A percentile compares a stretch with the other conserved stretches of the same genome.
Conservation (phyloP, 1,140 invertebrate species). For the Gryllus bimaculatus region DNA sequence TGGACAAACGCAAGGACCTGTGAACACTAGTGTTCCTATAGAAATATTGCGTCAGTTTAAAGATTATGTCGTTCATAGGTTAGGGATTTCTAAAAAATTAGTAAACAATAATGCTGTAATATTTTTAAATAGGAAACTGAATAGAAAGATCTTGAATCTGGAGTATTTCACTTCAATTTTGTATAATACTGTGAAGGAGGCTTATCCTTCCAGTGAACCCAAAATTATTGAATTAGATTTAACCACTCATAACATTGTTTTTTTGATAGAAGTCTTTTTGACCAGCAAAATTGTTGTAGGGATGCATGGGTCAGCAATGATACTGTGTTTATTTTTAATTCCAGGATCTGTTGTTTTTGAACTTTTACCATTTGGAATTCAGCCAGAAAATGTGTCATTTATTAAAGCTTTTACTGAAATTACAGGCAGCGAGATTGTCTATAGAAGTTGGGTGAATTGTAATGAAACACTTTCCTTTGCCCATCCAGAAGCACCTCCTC, state of each 20-base stretch:
- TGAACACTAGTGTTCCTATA: constrained; percentile 21
- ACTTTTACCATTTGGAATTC: constrained; percentile 37
- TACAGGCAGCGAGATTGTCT: constrained; percentile 31
- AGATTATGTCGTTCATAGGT: constrained; percentile 19
- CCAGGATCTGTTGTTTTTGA: constrained; percentile 29
- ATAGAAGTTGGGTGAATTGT: constrained; percentile 37
- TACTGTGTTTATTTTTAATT: constrained; percentile 31
- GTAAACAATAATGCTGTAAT: constrained; percentile 21
- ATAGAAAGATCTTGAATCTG: constrained; percentile 42
- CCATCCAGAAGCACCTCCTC: constrained; percentile 33
- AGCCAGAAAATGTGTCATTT: constrained; percentile 37
- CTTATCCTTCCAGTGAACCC: not conserved
- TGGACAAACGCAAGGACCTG: constrained; percentile 35
- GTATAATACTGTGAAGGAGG: not conserved
- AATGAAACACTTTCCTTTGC: constrained; percentile 30
- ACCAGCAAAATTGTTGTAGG: constrained; percentile 25
- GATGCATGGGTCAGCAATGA: constrained; percentile 36
- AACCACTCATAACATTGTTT: constrained; percentile 6
- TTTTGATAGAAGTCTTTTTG: not conserved
- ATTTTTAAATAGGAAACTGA: constrained; percentile 36
- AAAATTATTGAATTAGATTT: constrained; percentile 27
- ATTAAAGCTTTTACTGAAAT: constrained; percentile 36
- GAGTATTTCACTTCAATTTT: constrained; percentile 28
- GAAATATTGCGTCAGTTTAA: constrained; percentile 24
- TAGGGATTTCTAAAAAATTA: not conserved